Base-by-base conservation (phyloP, 2,888 invertebrate genomes). In the Herminia tarsipennalis region DNA sequence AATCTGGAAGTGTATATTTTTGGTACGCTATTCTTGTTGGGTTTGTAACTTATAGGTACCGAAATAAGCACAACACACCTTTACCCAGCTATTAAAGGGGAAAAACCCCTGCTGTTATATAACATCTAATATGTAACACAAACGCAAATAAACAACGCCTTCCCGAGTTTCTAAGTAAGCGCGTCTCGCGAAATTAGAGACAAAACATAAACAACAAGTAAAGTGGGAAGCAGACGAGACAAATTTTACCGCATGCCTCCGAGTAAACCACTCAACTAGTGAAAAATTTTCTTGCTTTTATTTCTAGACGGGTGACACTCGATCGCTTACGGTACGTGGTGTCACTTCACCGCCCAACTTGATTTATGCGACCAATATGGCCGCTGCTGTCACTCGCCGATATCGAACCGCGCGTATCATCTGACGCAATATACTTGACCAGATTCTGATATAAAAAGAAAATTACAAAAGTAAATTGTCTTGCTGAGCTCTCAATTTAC, bases 361-460 rank as follows among this genome's bases (percentile, higher is more conserved):
- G 90, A 91, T 91, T 91, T 91, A 90, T 91, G 90, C 88, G 82
- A 81, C 85, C 89, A 89, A 90, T 89, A 89, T 89, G 89, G 89
- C 86, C 77, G 81, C 73, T 72, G 73, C 82, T 84, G 88, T 88
- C 90, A 88, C 81, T 86, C 82, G 78, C 60, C 76, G 78, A 81
- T 86, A 86, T 85, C 83, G 83, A 87, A 81, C 84, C 81, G 75
- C 57, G 78, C 81, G 76, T 83, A 83, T 83, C 81, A 77, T 74
- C 77, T 69, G 48, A 73, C 70, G 71, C 70, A 76, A 76, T 75
- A 71, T 66, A 67, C 66, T 60, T 59, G 68, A 70, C 71, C 73
- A 65, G 61, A 66, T 67, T 57, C 60, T 67, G 44, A 56, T 56
- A 52, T 58, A 58, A 55, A 54, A 63, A 63, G 44, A 53, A 54